A percentile compares a stretch with the other conserved stretches of the same genome.
Evolutionary conservation across 2,888 invertebrate genomes (phyloP).

Genomic region (Epicampocera succincta): DNA sequence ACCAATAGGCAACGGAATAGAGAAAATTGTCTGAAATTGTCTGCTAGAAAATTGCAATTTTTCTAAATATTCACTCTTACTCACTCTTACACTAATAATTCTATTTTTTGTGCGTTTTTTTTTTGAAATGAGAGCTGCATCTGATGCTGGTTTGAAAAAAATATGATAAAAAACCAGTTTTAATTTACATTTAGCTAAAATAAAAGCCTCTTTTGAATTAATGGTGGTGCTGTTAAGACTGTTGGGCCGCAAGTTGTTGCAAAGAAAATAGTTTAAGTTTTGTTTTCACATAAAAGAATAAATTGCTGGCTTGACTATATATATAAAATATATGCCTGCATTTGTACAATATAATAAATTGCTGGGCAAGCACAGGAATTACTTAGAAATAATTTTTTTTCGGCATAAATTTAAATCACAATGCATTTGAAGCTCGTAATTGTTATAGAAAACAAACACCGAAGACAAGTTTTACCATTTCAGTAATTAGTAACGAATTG

Average conservation of each 20-base stretch:
- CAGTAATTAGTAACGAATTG: too few relatives aligned
- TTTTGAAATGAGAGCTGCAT: constrained; percentile 12
- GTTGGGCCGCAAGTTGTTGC: not conserved
- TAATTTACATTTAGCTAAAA: constrained; percentile 67
- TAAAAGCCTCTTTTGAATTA: constrained; percentile 63
- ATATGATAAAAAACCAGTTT: constrained; percentile 40
- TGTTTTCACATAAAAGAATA: too few relatives aligned
- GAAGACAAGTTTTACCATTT: too few relatives aligned
- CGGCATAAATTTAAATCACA: too few relatives aligned
- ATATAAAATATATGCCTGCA: too few relatives aligned
- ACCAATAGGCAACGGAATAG: constrained; percentile 67
- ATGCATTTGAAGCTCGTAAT: too few relatives aligned
- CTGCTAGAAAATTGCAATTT: constrained; percentile 69
- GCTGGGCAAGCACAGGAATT: too few relatives aligned
- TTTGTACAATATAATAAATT: too few relatives aligned
- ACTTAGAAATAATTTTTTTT: too few relatives aligned
- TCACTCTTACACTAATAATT: constrained; percentile 63
- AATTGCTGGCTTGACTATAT: too few relatives aligned
- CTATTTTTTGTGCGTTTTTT: too few relatives aligned
- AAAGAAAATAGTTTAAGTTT: not conserved
- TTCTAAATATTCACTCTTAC: constrained; percentile 61
- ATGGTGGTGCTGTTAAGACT: constrained; percentile 27
- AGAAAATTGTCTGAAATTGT: constrained; percentile 70
- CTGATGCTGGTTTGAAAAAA: constrained; percentile 2
- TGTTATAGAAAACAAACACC: too few relatives aligned